Conservation (phyloP, 2,888 invertebrate species). For the Plebejus argus region DNA sequence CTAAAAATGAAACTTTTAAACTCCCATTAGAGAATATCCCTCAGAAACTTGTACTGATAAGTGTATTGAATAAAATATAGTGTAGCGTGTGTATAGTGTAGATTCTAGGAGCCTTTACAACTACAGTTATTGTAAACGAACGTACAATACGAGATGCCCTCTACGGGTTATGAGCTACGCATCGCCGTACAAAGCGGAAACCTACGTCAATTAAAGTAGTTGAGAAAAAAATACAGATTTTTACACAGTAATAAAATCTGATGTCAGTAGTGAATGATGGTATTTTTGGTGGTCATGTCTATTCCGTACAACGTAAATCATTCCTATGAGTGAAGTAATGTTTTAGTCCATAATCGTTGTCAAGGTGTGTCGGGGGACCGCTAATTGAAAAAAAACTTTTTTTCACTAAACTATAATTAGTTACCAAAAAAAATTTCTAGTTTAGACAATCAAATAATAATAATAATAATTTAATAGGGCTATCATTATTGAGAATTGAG, state of each 20-base stretch:
- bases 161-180: neutral
- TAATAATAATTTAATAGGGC: too few species aligned
- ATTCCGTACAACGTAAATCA: too few species aligned
- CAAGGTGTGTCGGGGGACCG: too few species aligned
- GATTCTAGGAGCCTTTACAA: neutral
- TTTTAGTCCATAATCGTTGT: too few species aligned
- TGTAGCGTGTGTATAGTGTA: neutral
- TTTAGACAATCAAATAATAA: too few species aligned
- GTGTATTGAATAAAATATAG: conserved; percentile 16
- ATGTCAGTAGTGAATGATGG: too few species aligned
- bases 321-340: too few species aligned
- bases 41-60: neutral
- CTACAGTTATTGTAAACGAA: neutral
- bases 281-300: too few species aligned
- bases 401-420: too few species aligned
- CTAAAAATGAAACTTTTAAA: neutral
- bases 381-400: too few species aligned
- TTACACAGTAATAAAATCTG: neutral
- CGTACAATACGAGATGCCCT: neutral
- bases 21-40: neutral
- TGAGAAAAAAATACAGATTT: neutral
- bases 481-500: too few species aligned
- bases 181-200: neutral
- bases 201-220: neutral
- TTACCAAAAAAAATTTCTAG: too few species aligned